A percentile compares a stretch with the other conserved stretches of the same genome.
Evolutionary conservation across 2,113 vertebrate genomes (phyloP).

Genomic region (Parotia lawesii): DNA sequence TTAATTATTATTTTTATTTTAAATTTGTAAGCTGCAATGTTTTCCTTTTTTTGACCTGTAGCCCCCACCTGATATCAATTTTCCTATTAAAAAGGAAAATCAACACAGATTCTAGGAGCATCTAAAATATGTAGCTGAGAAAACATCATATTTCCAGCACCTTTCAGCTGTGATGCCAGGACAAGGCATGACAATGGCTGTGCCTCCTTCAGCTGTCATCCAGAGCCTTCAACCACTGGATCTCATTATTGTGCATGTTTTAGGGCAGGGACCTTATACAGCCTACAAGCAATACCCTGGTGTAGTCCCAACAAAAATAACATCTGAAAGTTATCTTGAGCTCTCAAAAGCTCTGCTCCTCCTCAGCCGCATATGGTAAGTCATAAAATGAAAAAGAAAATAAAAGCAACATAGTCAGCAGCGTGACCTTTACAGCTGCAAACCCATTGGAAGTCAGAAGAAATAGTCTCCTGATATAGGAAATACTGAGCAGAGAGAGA

Average conservation of each 20-base stretch:
- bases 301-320: background rate
- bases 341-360: background rate
- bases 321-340: background rate
- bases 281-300: background rate
- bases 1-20: background rate
- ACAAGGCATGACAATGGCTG: background rate
- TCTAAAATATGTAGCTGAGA: background rate
- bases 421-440: background rate
- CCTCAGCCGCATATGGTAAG: background rate
- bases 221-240: background rate
- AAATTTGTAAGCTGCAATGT: background rate
- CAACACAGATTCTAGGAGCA: background rate
- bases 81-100: background rate
- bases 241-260: background rate
- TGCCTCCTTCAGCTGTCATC: background rate
- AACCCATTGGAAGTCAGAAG: background rate
- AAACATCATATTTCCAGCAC: background rate
- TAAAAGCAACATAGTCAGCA: background rate
- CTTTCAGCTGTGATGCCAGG: background rate
- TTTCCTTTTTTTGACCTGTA: background rate
- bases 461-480: background rate
- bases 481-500: background rate
- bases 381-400: background rate
- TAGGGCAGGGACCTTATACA: background rate
- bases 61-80: background rate